phyloP scores from a whole-genome alignment of 2,888 invertebrate species.

The Diaphora mendica region DNA sequence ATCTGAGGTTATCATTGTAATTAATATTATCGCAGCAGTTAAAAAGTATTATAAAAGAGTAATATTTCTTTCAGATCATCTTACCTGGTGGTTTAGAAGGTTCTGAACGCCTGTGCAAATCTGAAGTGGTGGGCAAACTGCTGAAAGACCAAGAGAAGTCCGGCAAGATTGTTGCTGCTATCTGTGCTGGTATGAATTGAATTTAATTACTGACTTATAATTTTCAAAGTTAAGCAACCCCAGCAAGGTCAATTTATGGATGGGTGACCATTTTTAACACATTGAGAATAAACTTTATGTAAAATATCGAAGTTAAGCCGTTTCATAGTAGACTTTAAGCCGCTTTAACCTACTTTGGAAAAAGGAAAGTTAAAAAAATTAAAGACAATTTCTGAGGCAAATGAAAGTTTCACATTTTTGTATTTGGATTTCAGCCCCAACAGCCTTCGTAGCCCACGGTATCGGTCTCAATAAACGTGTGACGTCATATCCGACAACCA shows the following conservation, averaged over 20 bases:
- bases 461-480: constrained; percentile 92
- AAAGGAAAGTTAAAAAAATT: too few relatives aligned
- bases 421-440: constrained; percentile 89
- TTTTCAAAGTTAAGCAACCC: background rate
- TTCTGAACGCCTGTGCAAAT: constrained; percentile 92
- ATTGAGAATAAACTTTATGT: too few relatives aligned
- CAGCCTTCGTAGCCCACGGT: constrained; percentile 93
- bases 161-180: constrained; percentile 94
- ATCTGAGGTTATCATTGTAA: too few relatives aligned
- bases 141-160: constrained; percentile 92
- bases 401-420: too few relatives aligned
- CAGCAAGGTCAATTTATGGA: too few relatives aligned
- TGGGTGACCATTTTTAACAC: too few relatives aligned
- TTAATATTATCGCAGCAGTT: background rate
- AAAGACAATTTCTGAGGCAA: too few relatives aligned
- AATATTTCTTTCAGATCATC: constrained; percentile 80
- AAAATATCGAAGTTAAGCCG: too few relatives aligned
- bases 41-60: background rate
- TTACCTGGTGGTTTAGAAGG: constrained; percentile 97
- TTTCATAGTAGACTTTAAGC: too few relatives aligned
- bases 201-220: background rate
- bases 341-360: too few relatives aligned
- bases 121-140: constrained; percentile 90
- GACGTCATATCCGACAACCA: constrained; percentile 96
- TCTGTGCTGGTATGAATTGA: constrained; percentile 92